These are phyloP conservation scores for Ptilorrhoa leucosticta DNA, from an alignment of 2,113 vertebrate genomes.

Conservation along the genomic window DNA sequence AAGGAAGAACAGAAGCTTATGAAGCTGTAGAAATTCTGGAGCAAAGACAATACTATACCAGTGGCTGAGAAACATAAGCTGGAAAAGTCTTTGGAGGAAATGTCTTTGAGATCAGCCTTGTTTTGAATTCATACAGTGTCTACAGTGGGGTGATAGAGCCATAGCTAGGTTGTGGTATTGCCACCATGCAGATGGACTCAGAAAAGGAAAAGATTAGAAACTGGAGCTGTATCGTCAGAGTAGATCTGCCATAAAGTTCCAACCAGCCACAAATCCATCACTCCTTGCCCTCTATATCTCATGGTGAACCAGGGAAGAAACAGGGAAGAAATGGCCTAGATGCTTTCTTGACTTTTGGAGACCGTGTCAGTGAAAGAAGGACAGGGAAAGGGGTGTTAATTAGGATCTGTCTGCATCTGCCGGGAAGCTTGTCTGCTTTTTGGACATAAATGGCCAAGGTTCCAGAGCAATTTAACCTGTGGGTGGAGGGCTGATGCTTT, in stretches of 20 bases:
- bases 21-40: neutral
- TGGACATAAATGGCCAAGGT: neutral
- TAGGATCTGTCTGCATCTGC: neutral
- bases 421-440: neutral
- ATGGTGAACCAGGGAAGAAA: neutral
- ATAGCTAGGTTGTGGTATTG: neutral
- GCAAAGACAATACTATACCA: neutral
- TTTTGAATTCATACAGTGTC: neutral
- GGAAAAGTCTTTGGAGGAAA: neutral
- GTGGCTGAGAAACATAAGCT: neutral
- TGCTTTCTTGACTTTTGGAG: neutral
- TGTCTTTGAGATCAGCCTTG: neutral
- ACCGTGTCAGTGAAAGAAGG: neutral
- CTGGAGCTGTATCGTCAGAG: neutral
- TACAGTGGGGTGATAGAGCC: neutral
- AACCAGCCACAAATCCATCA: neutral
- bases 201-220: neutral
- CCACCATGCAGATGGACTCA: neutral
- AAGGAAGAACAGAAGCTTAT: neutral
- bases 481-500: neutral
- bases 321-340: neutral
- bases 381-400: neutral
- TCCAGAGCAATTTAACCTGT: neutral
- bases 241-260: neutral
- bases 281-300: neutral